phyloP scores from a whole-genome alignment of 92 coral and sea anemone species.

The Heliopora coerulea region DNA sequence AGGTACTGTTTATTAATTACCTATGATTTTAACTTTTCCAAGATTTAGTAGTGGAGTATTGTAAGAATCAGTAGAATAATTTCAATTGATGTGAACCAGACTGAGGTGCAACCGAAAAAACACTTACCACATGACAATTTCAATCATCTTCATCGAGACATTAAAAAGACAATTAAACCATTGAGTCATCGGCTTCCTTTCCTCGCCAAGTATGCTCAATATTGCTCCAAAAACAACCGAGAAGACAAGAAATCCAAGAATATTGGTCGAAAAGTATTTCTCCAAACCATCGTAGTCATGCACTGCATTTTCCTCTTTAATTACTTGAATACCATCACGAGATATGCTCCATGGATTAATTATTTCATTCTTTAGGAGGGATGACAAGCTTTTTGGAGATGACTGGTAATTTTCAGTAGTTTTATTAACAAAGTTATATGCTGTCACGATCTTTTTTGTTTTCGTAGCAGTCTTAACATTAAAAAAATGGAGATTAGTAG shows the following conservation, averaged over 20 bases:
- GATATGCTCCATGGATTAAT: background rate
- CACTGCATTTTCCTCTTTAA: background rate
- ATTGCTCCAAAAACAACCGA: constrained; percentile 18
- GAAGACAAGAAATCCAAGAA: constrained; percentile 17
- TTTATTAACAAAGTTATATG: background rate
- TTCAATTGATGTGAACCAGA: background rate
- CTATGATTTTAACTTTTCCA: background rate
- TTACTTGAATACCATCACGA: background rate
- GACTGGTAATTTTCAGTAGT: background rate
- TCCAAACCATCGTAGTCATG: constrained; percentile 19
- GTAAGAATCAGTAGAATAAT: background rate
- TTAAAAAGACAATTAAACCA: constrained; percentile 22
- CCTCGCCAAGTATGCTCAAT: constrained; percentile 4
- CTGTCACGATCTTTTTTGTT: background rate
- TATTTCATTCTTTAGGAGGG: constrained; percentile 1
- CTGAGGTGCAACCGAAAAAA: background rate
- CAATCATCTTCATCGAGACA: constrained; percentile 1
- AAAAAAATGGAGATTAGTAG: no score
- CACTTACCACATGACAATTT: constrained; percentile 24
- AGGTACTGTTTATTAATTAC: background rate
- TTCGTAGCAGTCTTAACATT: constrained; percentile 11
- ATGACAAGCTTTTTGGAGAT: background rate
- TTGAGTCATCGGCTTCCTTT: constrained; percentile 1
- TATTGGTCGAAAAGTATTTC: constrained; percentile 2
- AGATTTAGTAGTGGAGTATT: background rate